phyloP scores from a whole-genome alignment of 2,797 vertebrate species.

The Dendrocincla tyrannina region DNA sequence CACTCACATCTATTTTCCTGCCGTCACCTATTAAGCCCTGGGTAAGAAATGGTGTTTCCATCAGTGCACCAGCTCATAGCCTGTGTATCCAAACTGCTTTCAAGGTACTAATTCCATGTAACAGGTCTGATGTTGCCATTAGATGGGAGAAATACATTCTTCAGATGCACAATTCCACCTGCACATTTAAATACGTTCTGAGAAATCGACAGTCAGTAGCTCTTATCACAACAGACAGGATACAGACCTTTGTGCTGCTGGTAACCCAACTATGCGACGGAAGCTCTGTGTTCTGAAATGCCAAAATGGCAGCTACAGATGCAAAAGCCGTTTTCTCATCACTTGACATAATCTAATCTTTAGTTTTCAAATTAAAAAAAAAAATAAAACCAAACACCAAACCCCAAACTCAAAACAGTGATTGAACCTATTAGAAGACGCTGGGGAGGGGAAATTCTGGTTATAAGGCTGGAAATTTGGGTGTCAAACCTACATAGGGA shows the following conservation, averaged over 20 bases:
- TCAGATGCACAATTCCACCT: conserved; percentile 10
- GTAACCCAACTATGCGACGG: conserved; percentile 8
- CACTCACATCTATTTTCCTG: neutral
- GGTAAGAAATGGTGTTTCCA: neutral
- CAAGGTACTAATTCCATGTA: neutral
- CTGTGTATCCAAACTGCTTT: neutral
- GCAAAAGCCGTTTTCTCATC: conserved; percentile 54
- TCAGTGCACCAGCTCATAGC: neutral
- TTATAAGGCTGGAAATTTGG: conserved; percentile 39
- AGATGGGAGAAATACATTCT: neutral
- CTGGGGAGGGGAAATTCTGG: conserved; percentile 21
- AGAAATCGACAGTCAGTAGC: conserved; percentile 43
- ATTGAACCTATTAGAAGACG: neutral
- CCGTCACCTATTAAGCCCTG: neutral
- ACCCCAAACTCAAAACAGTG: neutral
- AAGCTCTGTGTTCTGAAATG: neutral
- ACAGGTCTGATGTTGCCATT: neutral
- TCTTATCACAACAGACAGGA: conserved; percentile 45
- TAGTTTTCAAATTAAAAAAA: neutral
- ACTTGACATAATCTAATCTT: conserved; percentile 33
- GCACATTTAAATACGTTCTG: conserved; percentile 48
- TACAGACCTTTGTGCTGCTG: conserved; percentile 1
- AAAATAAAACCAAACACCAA: neutral
- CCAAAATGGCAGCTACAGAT: conserved; percentile 33
- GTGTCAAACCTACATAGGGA: neutral